A percentile compares a stretch with the other conserved stretches of the same genome.
phyloP scores from a whole-genome alignment of 1,140 invertebrate species.

The Saccostrea cuccullata region DNA sequence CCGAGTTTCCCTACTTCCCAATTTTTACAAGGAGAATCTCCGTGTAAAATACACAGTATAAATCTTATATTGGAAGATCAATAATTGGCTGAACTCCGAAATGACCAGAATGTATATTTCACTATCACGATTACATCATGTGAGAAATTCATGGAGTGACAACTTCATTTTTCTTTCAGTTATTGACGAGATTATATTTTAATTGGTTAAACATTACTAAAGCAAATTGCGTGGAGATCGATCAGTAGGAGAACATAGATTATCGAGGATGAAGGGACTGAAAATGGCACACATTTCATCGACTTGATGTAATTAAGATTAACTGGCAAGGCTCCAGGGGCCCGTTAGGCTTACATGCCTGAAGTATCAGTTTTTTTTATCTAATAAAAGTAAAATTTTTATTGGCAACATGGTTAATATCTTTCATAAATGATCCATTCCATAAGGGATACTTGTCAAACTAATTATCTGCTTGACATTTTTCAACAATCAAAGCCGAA shows the following conservation, averaged over 20 bases:
- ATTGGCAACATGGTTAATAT: not conserved
- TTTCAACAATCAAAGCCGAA: too few relatives aligned
- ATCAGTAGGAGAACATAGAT: slow-evolving; percentile 1
- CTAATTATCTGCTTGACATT: too few relatives aligned
- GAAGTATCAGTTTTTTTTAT: not conserved
- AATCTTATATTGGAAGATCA: slow-evolving; percentile 34
- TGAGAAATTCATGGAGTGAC: not conserved
- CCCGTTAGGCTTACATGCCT: not conserved
- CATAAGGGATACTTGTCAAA: too few relatives aligned
- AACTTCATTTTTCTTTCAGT: slow-evolving; percentile 34
- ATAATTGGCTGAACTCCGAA: not conserved
- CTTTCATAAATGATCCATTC: too few relatives aligned
- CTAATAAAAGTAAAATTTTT: not conserved
- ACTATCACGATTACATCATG: not conserved
- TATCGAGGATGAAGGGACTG: not conserved
- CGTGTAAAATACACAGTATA: slow-evolving; percentile 29
- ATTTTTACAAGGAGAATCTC: slow-evolving; percentile 26
- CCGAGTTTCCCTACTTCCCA: not conserved
- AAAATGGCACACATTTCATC: slow-evolving; percentile 22
- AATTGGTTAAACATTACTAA: slow-evolving; percentile 21
- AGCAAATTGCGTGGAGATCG: slow-evolving; percentile 1
- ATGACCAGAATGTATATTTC: slow-evolving; percentile 30
- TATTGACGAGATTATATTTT: slow-evolving; percentile 31
- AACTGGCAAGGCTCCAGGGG: not conserved
- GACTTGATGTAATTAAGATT: slow-evolving; percentile 23